Evolutionary conservation across 2,888 invertebrate species (phyloP), one percentile per base, ranked within the genome.

Genomic region (Chloroclysta siterata): DNA sequence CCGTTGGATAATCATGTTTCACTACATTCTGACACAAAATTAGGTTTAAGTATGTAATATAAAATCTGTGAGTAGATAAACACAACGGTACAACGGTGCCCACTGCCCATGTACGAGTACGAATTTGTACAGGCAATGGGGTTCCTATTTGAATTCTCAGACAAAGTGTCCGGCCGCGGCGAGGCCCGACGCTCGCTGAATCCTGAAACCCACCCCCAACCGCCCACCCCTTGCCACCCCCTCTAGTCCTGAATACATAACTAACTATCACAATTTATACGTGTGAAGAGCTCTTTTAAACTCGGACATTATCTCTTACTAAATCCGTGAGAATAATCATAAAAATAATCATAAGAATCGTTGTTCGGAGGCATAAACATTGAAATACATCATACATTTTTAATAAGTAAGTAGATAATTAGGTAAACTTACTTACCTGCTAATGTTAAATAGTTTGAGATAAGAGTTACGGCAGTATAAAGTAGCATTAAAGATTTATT

Each of bases 131-230:
- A 36, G 33, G 57, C 50, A 57, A 15, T 33, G 15, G 36, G 36
- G 29, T 47, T 47, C 15, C 44, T 44, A 63, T 62, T 57, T 56
- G 57, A 62, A 62, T 53, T 14, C 14, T 52, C 29, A 60, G 54
- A 52, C 13, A 39, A 55, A 65, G 64, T 51, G 57, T 50, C 44
- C 17, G 22, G 68, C 63, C 75, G 72, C 74, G 59, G 62, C 76
- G 76, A 76, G 69, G 74, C 22, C 5, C 52, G 36, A 48, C 55
- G 47, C 47, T 39, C 47, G 36, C 59, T 59, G 59, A 59, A 52
- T 46, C 3, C 52, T 15, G 46, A 59, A 15, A 17, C 46, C 22
- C 33, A 14, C 47, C 17, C 17, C 46, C 53, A 17, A 29, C 2
- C n/a, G 22, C 22, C n/a, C n/a, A 0, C 22, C 7, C 33, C 17